phyloP scores from a whole-genome alignment of 2,888 invertebrate species.

The Nezara viridula region DNA sequence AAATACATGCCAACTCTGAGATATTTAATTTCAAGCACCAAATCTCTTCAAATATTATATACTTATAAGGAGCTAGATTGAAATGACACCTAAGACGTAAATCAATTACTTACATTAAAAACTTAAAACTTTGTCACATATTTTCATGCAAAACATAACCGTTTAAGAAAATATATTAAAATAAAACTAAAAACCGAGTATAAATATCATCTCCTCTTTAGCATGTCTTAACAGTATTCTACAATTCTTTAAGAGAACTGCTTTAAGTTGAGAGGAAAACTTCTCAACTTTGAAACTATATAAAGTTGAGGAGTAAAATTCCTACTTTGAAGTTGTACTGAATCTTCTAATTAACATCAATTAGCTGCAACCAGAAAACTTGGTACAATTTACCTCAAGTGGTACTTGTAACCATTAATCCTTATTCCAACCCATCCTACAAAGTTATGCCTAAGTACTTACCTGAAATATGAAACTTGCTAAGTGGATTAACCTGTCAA shows the following conservation, averaged over 20 bases:
- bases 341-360: not conserved
- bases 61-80: too few species aligned
- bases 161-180: too few species aligned
- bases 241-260: not conserved
- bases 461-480: constrained; percentile 11
- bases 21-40: too few species aligned
- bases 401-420: not conserved
- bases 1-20: too few species aligned
- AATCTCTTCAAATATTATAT: too few species aligned
- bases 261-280: not conserved
- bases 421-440: not conserved
- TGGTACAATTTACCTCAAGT: not conserved
- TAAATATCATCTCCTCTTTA: too few species aligned
- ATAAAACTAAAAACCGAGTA: too few species aligned
- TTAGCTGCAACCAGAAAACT: not conserved
- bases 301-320: not conserved
- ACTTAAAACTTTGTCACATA: too few species aligned
- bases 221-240: too few species aligned
- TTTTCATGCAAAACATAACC: too few species aligned
- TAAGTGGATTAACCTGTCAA: constrained; percentile 9
- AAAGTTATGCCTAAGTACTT: not conserved
- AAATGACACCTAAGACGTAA: too few species aligned
- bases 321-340: not conserved
- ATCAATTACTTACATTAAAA: too few species aligned
- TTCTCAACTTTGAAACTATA: not conserved